Percentiles rank a stretch among this genome's conserved stretches.
Conservation (phyloP, 2,113 vertebrate genomes). For the Vulpes ferrilata region DNA sequence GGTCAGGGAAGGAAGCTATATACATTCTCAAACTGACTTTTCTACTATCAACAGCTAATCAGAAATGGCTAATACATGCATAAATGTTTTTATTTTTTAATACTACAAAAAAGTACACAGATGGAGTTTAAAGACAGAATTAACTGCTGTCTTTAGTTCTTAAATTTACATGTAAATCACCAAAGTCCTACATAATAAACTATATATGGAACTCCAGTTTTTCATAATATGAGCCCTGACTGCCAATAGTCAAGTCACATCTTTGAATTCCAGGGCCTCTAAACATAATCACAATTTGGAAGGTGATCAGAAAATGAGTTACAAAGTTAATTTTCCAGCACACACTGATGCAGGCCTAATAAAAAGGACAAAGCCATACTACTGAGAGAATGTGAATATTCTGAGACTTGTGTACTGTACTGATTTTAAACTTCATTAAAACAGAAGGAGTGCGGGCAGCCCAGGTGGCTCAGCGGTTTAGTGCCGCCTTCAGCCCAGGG, state of each 20-base stretch:
- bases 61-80: not conserved
- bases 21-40: not conserved
- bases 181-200: not conserved
- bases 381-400: not conserved
- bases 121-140: not conserved
- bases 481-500: no score
- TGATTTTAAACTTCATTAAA: not conserved
- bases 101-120: not conserved
- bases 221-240: not conserved
- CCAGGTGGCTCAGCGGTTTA: no score
- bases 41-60: not conserved
- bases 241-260: not conserved
- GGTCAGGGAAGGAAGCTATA: not conserved
- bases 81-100: not conserved
- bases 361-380: not conserved
- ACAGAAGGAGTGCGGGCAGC: not conserved
- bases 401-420: not conserved
- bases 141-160: not conserved
- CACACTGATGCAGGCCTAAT: not conserved
- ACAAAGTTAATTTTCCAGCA: not conserved
- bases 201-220: not conserved
- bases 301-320: not conserved
- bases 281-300: not conserved
- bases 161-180: constrained; percentile 30
- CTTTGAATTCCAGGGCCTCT: not conserved